Base-by-base conservation (phyloP, 2,888 invertebrate genomes). In the Dyspetes luteomarginatus region DNA sequence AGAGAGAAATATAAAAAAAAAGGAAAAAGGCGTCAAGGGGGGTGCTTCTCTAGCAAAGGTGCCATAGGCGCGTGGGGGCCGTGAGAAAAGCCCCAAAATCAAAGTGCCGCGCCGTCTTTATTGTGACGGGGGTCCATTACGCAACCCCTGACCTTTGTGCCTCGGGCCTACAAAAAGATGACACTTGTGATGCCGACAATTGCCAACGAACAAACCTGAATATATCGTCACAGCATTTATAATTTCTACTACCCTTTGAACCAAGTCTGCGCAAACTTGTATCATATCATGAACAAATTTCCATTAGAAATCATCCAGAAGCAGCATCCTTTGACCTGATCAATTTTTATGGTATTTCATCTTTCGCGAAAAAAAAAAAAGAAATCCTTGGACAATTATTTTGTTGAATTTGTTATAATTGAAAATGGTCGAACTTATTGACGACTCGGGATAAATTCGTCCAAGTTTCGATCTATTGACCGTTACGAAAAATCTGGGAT, bases 101-200 rank as follows among this genome's bases (percentile, higher is more conserved):
- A 91, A 91, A 91, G 90, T 85, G 52, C 82, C 78, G 86, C 90
- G 86, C 90, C 90, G 90, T 86, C 86, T 83, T 75, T 85, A 89
- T 89, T 90, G 88, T 90, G 84, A 87, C 86, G 84, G 84, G 68
- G 84, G 76, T 85, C 89, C 87, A 90, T 91, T 90, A 89, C 91
- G 89, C 86, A 89, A 90, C 85, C 77, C 76, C 84, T 83, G 87
- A 88, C 88, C 86, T 88, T 88, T 88, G 86, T 88, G 80, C 81
- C 78, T 69, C 67, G 36, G 43, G 56, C 80, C 71, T 83, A 79
- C 81, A 77, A 75, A 81, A 82, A 80, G 74, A 67, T n/a, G 78
- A 84, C 80, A 83, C 78, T 82, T 65, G 75, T 72, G 62, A 67
- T 52, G 82, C 79, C 73, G 64, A 78, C 81, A 58, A 76, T 82